phyloP scores from a whole-genome alignment of 2,888 invertebrate genomes.

The Agonum fuliginosum region DNA sequence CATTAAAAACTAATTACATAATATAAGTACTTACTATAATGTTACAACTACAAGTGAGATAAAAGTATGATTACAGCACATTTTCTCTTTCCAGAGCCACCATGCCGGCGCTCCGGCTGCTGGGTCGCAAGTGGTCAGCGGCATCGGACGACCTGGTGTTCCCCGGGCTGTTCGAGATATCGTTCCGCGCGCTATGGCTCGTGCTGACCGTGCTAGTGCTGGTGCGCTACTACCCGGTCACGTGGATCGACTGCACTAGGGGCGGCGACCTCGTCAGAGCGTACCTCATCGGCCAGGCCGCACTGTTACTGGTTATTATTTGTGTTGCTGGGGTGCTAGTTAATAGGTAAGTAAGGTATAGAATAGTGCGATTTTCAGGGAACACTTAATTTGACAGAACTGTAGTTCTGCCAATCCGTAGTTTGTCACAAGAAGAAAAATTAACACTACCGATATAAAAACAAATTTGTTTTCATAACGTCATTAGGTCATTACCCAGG shows the following conservation, averaged over 20 bases:
- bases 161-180: slow-evolving; percentile 86
- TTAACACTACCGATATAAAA: too few species aligned
- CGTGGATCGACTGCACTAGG: slow-evolving; percentile 79
- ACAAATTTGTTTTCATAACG: too few species aligned
- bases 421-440: too few species aligned
- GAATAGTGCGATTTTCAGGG: too few species aligned
- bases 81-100: background rate
- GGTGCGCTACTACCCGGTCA: slow-evolving; percentile 79
- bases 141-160: slow-evolving; percentile 95
- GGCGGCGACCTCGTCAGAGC: slow-evolving; percentile 84
- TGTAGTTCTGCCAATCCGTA: too few species aligned
- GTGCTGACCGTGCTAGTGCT: slow-evolving; percentile 80
- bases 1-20: too few species aligned
- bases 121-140: slow-evolving; percentile 92
- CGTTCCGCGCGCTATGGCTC: slow-evolving; percentile 83
- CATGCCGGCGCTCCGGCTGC: slow-evolving; percentile 90
- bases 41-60: too few species aligned
- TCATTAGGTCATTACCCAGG: too few species aligned
- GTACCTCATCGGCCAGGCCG: slow-evolving; percentile 83
- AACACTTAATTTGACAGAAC: too few species aligned
- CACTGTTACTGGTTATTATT: slow-evolving; percentile 79
- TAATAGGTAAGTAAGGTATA: slow-evolving; percentile 79
- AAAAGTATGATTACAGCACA: too few species aligned
- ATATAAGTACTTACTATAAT: too few species aligned
- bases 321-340: slow-evolving; percentile 80